phyloP scores from a whole-genome alignment of 2,113 vertebrate species.

The Eclectus roratus region DNA sequence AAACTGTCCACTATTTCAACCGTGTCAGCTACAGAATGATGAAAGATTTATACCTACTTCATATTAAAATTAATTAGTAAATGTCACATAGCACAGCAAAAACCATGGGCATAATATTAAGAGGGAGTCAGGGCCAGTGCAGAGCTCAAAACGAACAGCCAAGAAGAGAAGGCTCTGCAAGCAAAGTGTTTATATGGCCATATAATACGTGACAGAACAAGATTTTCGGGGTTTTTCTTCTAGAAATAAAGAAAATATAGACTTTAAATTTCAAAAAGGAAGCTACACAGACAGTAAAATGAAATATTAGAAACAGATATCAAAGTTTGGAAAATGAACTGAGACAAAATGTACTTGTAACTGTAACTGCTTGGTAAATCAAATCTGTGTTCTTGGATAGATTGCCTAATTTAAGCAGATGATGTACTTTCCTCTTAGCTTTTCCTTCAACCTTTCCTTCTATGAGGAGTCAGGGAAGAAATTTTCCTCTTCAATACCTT shows the following conservation, averaged over 20 bases:
- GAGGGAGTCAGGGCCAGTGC: not conserved
- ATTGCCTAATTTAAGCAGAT: not conserved
- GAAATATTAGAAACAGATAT: not conserved
- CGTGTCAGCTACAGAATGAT: not conserved
- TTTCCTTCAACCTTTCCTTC: conserved; percentile 27
- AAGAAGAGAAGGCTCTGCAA: not conserved
- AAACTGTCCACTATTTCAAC: not conserved
- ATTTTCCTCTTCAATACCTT: conserved; percentile 30
- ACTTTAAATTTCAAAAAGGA: not conserved
- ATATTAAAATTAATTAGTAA: conserved; percentile 13
- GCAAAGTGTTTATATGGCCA: not conserved
- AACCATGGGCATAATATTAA: accelerated
- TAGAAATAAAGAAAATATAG: not conserved
- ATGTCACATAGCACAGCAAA: not conserved
- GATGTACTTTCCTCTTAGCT: not conserved
- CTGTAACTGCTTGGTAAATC: not conserved
- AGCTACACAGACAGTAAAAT: not conserved
- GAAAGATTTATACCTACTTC: conserved; percentile 18
- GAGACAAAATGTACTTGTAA: not conserved
- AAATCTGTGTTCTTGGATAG: not conserved
- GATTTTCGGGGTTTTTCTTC: accelerated
- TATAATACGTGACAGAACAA: not conserved
- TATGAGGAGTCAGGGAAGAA: conserved; percentile 27
- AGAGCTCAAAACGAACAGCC: not conserved
- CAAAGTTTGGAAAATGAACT: not conserved